Conservation (phyloP, 2,797 vertebrate genomes). For the Chelidonichthys spinosus region DNA sequence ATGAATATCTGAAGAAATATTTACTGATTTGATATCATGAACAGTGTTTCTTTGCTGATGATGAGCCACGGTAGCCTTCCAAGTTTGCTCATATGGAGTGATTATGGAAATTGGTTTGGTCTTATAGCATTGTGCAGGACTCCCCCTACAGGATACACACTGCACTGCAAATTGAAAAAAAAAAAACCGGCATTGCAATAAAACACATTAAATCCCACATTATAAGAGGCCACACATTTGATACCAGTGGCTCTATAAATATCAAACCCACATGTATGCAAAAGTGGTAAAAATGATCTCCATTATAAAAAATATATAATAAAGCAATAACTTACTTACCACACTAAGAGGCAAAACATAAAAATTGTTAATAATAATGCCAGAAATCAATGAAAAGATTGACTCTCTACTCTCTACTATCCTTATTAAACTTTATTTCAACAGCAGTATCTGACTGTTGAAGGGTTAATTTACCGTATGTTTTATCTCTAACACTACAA, state of each 20-base stretch:
- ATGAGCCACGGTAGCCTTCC: slow-evolving; percentile 25
- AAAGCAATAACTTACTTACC: background rate
- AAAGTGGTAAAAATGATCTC: background rate
- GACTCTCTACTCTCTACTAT: background rate
- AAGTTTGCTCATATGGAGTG: slow-evolving; percentile 6
- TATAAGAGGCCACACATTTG: background rate
- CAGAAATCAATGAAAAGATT: background rate
- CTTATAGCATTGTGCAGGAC: slow-evolving; percentile 72
- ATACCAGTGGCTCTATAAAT: background rate
- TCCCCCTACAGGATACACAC: slow-evolving; percentile 74
- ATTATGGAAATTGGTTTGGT: background rate
- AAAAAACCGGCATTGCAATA: background rate
- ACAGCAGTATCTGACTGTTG: background rate
- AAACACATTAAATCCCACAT: background rate
- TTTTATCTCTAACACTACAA: background rate
- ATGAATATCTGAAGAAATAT: slow-evolving; percentile 18
- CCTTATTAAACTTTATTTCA: background rate
- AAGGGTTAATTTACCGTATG: background rate
- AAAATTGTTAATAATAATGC: background rate
- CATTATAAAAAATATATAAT: slow-evolving; percentile 1
- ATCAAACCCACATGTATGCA: background rate
- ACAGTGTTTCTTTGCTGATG: slow-evolving; percentile 25
- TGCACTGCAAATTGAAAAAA: slow-evolving; percentile 22
- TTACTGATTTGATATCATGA: slow-evolving; percentile 24
- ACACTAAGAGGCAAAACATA: background rate